phyloP scores from a whole-genome alignment of 2,113 vertebrate genomes.

The Halichoeres trimaculatus region DNA sequence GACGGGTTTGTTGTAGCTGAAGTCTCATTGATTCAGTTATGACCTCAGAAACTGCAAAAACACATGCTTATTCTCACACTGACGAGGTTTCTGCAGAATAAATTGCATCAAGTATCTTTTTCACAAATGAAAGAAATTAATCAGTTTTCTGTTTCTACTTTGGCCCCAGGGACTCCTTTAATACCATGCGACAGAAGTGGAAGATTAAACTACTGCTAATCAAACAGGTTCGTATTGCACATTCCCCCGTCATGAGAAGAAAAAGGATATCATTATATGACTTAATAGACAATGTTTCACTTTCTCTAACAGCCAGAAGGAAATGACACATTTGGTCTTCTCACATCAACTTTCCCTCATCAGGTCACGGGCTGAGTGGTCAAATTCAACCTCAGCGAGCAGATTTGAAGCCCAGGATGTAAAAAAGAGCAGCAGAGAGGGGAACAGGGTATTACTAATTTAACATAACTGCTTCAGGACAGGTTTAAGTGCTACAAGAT shows the following conservation, averaged over 20 bases:
- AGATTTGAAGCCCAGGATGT: constrained; percentile 21
- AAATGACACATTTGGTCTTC: not conserved
- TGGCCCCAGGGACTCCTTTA: not conserved
- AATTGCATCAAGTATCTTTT: not conserved
- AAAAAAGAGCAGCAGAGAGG: constrained; percentile 3
- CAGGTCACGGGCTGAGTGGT: constrained; percentile 12
- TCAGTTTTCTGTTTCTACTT: constrained; percentile 28
- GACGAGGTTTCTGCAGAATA: too few relatives aligned
- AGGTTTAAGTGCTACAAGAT: constrained; percentile 46
- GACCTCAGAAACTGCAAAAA: not conserved
- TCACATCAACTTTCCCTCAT: not conserved
- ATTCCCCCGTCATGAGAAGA: not conserved
- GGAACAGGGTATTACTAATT: constrained; percentile 24
- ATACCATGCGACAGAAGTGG: not conserved
- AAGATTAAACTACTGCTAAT: constrained; percentile 28
- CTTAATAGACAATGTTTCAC: not conserved
- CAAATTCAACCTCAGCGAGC: constrained; percentile 8
- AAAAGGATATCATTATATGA: not conserved
- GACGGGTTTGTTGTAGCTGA: not conserved
- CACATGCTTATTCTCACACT: too few relatives aligned
- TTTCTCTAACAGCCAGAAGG: not conserved
- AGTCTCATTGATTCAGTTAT: not conserved
- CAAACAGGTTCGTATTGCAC: constrained; percentile 26
- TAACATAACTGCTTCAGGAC: constrained; percentile 50
- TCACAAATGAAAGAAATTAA: not conserved